Evolutionary conservation across 2,888 invertebrate genomes (phyloP).

Genomic region (Salticus scenicus): DNA sequence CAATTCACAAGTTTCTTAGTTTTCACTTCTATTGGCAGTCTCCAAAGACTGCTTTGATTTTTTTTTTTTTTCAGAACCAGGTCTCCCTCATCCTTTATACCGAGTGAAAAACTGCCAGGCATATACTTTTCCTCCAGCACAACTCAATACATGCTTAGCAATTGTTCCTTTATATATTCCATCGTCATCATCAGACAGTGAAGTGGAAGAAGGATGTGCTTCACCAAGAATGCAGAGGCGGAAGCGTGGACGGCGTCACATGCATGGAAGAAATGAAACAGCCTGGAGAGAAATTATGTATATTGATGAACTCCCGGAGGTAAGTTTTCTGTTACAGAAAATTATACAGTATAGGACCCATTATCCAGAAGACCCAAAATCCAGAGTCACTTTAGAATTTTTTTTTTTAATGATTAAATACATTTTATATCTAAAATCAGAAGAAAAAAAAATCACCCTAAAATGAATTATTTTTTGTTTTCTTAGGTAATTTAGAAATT

Average conservation of each 20-base stretch:
- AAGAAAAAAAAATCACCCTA: no score
- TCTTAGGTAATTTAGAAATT: no score
- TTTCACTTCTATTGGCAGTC: no score
- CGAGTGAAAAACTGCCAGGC: conserved; percentile 58
- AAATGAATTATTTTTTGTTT: no score
- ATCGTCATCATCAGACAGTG: conserved; percentile 80
- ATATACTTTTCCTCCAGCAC: conserved; percentile 54
- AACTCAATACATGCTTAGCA: conserved; percentile 57
- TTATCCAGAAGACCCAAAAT: no score
- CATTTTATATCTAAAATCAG: no score
- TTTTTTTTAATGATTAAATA: no score
- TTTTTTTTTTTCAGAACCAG: conserved; percentile 37
- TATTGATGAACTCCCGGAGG: conserved; percentile 90
- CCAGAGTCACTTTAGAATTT: no score
- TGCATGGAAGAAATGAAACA: conserved; percentile 22
- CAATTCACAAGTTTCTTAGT: no score
- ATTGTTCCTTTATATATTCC: conserved; percentile 62
- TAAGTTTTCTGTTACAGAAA: conserved; percentile 75
- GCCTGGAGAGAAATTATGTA: conserved; percentile 79
- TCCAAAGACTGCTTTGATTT: no score
- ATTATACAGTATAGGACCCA: no score
- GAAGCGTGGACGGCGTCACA: conserved; percentile 77
- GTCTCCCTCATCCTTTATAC: conserved; percentile 63
- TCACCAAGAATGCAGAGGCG: conserved; percentile 88
- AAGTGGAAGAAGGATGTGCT: conserved; percentile 84